These are phyloP conservation scores for Nymphalis io DNA, from an alignment of 1,140 invertebrate species.

Conservation along the genomic window DNA sequence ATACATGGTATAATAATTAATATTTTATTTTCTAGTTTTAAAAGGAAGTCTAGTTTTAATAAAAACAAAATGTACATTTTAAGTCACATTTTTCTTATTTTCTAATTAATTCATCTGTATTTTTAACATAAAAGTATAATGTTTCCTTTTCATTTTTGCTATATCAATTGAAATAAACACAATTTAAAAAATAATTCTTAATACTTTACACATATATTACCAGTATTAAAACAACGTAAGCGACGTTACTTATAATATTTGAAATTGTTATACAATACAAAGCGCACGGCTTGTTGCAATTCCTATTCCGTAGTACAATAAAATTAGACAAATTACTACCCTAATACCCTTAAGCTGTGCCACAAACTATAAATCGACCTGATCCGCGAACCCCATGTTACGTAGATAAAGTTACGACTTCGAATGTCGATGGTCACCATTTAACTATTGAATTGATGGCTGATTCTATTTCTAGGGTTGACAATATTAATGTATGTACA, in stretches of 20 bases:
- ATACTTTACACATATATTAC: no score
- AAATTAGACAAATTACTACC: constrained; percentile 23
- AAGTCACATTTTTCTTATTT: no score
- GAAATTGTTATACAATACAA: not conserved
- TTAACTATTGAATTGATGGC: constrained; percentile 9
- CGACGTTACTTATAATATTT: not conserved
- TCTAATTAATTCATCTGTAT: no score
- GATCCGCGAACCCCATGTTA: constrained; percentile 20
- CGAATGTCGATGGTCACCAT: constrained; percentile 15
- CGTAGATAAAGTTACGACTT: constrained; percentile 23
- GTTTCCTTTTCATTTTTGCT: no score
- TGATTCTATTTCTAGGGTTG: not conserved
- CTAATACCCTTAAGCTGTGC: constrained; percentile 19
- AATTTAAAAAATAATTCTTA: no score
- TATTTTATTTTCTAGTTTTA: no score
- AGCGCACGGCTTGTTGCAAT: not conserved
- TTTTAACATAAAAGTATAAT: no score
- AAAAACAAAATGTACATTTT: no score
- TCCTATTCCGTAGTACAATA: constrained; percentile 8
- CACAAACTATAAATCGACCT: constrained; percentile 22
- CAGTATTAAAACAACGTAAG: no score
- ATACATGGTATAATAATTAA: no score
- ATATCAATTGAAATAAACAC: no score
- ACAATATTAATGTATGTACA: not conserved
- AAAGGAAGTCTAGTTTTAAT: no score